Evolutionary conservation across 2,797 vertebrate genomes (phyloP).

Genomic region (Parauchenoglanis ngamensis): DNA sequence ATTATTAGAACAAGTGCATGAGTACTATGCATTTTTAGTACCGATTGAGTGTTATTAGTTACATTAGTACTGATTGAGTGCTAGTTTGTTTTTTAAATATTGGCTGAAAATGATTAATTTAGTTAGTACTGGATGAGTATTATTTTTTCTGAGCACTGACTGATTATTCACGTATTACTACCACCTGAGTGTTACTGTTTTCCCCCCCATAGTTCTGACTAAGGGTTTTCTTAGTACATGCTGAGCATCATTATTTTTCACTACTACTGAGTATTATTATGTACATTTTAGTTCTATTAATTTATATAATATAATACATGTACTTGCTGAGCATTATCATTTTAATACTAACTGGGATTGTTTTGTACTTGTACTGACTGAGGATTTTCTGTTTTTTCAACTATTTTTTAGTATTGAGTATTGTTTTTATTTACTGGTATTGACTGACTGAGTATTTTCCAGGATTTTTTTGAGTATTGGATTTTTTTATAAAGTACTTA

Average conservation of each 20-base stretch:
- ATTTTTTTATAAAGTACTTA: neutral
- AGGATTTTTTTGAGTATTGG: too few species aligned
- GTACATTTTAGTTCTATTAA: neutral
- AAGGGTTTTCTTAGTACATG: neutral
- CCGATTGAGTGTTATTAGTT: neutral
- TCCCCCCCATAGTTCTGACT: neutral
- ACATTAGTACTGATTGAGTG: neutral
- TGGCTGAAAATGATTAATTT: neutral
- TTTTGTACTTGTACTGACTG: neutral
- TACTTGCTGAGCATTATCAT: neutral
- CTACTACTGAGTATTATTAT: neutral
- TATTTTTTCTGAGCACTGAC: neutral
- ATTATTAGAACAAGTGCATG: too few species aligned
- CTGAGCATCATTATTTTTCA: neutral
- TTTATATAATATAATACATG: neutral
- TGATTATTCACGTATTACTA: neutral
- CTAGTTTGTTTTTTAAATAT: neutral
- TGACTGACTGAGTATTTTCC: neutral
- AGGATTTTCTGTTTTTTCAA: neutral
- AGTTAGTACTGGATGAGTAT: neutral
- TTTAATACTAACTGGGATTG: neutral
- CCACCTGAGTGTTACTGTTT: neutral
- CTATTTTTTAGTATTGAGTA: too few species aligned
- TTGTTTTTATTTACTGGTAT: neutral
- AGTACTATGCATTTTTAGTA: neutral